phyloP scores from a whole-genome alignment of 2,113 vertebrate genomes.

The Catagonus wagneri region DNA sequence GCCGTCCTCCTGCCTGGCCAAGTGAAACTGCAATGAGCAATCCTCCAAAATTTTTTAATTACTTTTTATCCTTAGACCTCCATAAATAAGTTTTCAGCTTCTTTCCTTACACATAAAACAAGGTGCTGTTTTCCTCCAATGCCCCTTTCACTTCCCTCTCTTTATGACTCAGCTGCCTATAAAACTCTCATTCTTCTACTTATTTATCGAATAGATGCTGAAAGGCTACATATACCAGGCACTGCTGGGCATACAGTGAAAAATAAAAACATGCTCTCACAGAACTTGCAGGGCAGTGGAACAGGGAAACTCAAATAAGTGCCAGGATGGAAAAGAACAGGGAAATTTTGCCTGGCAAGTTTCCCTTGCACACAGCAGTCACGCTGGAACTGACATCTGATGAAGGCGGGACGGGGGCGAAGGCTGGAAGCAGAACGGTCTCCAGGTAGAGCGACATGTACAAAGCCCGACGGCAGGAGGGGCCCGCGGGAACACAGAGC shows the following conservation, averaged over 20 bases:
- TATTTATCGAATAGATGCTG: neutral
- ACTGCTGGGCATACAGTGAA: neutral
- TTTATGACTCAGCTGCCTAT: neutral
- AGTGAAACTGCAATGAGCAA: neutral
- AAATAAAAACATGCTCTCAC: neutral
- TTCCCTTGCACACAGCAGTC: neutral
- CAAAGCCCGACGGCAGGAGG: neutral
- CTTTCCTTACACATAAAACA: neutral
- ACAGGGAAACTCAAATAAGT: neutral
- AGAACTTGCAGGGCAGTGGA: neutral
- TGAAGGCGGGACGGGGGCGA: neutral
- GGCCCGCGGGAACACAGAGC: neutral
- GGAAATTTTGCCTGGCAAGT: neutral
- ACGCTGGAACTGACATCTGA: neutral
- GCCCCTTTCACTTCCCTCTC: neutral
- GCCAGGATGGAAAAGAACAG: neutral
- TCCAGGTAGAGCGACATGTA: neutral
- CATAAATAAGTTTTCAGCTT: neutral
- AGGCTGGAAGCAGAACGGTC: neutral
- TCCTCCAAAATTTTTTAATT: neutral
- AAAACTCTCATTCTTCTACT: neutral
- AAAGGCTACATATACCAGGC: neutral
- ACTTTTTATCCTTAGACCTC: constrained; percentile 34
- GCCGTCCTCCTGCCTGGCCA: neutral
- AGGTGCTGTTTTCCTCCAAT: neutral